Evolutionary conservation across 2,888 invertebrate genomes (phyloP), one percentile per base, ranked within the genome.

Genomic region (Mystacides longicornis): DNA sequence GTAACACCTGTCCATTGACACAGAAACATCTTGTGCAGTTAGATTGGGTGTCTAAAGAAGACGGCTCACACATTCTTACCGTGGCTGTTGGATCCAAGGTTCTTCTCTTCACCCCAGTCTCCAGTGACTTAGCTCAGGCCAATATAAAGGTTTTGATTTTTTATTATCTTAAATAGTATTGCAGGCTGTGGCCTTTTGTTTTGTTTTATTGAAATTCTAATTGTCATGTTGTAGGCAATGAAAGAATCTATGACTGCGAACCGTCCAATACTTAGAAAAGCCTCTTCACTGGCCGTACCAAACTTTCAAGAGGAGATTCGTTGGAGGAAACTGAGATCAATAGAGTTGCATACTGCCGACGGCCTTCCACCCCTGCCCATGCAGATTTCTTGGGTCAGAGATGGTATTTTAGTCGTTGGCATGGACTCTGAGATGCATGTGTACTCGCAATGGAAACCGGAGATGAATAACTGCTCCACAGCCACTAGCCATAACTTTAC

Each of bases 351-450:
- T 60, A 95, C 97, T 0, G 97, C 95, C 0, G 99, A 99, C 67
- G 95, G 97, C 0, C 72, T 98, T 37, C 95, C 96, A 1, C 97
- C 98, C 0, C 72, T 99, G 49, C 99, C 99, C 0, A 98, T 98
- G 91, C 95, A 97, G 69, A 90, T 98, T 65, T 95, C 95, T 1
- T 99, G 99, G 98, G 96, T 98, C 1, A 81, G 99, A 21, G 98
- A 98, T 67, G 98, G 98, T 0, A 93, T 99, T 62, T 75, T 99
- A 1, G 94, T 99, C 0, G 96, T 99, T 1, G 99, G 98, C 2
- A 97, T 99, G 97, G 96, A 98, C 69, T 97, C 96, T 2, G 99
- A 99, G 71, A 97, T 99, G 95, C 96, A 98, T 67, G 96, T 99
- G 0, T 99, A 97, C 69, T 95, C 96, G 1, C 99, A 99, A 67